phyloP scores from a whole-genome alignment of 2,113 vertebrate species.

The Chlorodrepanis virens region DNA sequence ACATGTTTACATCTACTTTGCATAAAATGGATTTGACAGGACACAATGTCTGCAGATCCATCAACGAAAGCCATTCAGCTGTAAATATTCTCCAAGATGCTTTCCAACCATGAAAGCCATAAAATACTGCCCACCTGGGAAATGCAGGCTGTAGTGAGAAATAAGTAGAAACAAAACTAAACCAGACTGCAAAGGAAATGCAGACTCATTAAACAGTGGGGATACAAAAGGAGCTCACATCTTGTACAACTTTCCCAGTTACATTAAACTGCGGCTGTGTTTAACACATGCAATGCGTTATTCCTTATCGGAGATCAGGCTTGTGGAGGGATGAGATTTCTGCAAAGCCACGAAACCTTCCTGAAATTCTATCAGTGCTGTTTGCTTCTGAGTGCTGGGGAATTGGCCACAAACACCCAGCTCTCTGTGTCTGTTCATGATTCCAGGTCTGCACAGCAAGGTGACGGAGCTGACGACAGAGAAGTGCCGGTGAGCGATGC shows the following conservation, averaged over 20 bases:
- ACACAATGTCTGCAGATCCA: constrained; percentile 18
- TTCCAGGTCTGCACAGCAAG: constrained; percentile 85
- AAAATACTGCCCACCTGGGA: constrained; percentile 18
- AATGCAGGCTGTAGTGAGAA: background rate
- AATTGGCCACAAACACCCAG: background rate
- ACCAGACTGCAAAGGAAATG: background rate
- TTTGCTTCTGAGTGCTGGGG: background rate
- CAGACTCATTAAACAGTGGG: background rate
- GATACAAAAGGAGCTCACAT: background rate
- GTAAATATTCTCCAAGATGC: background rate
- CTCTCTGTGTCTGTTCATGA: background rate
- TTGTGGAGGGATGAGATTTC: background rate
- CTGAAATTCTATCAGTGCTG: background rate
- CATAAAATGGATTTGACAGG: constrained; percentile 49
- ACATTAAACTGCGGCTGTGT: background rate
- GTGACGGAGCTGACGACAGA: constrained; percentile 88
- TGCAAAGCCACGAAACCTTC: background rate
- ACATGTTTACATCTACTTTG: constrained; percentile 54
- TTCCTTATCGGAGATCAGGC: background rate
- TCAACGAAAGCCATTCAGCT: background rate
- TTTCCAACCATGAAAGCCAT: background rate
- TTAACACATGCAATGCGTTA: background rate
- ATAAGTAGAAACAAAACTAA: background rate
- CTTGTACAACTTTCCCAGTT: background rate
- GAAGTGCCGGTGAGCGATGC: constrained; percentile 85